A percentile compares a stretch with the other conserved stretches of the same genome.
phyloP scores from a whole-genome alignment of 1,140 invertebrate genomes.

The Diachasma alloeum region DNA sequence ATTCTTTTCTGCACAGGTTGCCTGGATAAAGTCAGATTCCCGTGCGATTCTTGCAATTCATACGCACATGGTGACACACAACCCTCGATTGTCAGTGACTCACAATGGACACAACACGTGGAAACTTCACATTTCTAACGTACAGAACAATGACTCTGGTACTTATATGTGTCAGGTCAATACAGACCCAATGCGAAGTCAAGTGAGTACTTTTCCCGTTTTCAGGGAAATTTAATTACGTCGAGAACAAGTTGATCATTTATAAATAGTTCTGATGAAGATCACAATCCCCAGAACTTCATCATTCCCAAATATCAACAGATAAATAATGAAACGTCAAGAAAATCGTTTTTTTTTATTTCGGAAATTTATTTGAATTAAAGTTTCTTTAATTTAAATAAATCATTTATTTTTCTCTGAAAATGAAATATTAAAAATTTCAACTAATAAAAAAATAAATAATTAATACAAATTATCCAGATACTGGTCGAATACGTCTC shows the following conservation, averaged over 20 bases:
- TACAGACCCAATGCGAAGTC: constrained; percentile 88
- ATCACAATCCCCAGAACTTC: no score
- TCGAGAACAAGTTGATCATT: neutral
- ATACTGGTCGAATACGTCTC: no score
- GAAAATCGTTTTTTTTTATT: no score
- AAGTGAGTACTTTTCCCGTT: constrained; percentile 68
- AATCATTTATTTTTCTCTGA: no score
- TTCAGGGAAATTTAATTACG: neutral
- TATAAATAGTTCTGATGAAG: no score
- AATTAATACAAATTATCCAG: no score
- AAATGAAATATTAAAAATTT: no score
- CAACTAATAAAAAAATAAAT: no score
- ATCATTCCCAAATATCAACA: no score
- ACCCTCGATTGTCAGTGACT: constrained; percentile 82
- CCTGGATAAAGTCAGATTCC: constrained; percentile 91
- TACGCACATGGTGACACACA: constrained; percentile 88
- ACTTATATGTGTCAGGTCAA: constrained; percentile 94
- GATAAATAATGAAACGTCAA: no score
- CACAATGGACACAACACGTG: constrained; percentile 92
- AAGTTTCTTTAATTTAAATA: no score
- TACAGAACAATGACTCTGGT: constrained; percentile 87
- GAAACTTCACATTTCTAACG: constrained; percentile 87
- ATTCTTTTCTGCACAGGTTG: constrained; percentile 72
- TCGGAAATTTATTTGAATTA: no score
- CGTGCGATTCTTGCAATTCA: constrained; percentile 90